These are phyloP conservation scores for Gopherus evgoodei DNA, from an alignment of 2,113 vertebrate species.

Conservation along the genomic window DNA sequence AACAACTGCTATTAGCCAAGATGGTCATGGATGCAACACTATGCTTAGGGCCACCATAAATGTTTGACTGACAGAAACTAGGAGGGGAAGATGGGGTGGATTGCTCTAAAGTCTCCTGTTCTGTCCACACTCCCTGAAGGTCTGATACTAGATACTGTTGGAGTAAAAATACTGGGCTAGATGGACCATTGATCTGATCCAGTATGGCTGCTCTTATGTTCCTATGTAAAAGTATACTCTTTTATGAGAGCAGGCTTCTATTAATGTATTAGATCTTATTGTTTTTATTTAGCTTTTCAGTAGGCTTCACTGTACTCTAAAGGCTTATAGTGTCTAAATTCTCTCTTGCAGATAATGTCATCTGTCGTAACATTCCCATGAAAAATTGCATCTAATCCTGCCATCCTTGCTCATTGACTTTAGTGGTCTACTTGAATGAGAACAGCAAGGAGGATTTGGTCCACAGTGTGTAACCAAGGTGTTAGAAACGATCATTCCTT, in stretches of 20 bases:
- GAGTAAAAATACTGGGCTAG: not conserved
- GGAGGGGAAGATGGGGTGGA: not conserved
- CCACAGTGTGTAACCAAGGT: not conserved
- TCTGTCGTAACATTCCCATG: fast-evolving
- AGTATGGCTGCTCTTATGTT: not conserved
- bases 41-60: not conserved
- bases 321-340: not conserved
- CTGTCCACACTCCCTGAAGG: not conserved
- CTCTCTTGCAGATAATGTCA: not conserved
- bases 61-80: not conserved
- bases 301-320: not conserved
- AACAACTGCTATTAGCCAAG: not conserved
- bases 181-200: not conserved
- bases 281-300: not conserved
- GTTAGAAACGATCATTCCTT: not conserved
- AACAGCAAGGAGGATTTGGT: not conserved
- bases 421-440: not conserved
- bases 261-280: not conserved
- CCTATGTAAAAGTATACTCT: not conserved
- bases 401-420: not conserved
- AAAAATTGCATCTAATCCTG: not conserved
- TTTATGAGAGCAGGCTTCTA: not conserved
- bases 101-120: not conserved
- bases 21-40: not conserved
- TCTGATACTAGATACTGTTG: not conserved